Percentiles rank a stretch among this genome's conserved stretches.
Conservation (phyloP, 2,113 vertebrate species). For the Suricata suricatta region DNA sequence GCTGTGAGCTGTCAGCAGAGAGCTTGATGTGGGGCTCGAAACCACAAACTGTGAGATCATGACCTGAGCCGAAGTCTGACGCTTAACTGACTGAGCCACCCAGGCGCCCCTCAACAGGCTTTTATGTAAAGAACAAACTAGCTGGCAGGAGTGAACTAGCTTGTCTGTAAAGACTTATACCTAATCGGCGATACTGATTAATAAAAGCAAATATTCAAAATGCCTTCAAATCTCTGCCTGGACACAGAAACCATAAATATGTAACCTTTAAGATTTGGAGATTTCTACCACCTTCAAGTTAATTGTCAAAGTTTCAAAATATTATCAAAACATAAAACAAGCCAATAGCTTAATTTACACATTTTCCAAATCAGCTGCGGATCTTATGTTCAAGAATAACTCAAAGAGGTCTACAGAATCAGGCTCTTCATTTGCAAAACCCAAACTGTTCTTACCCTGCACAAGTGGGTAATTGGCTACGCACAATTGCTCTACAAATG, state of each 20-base stretch:
- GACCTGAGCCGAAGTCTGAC: too few relatives aligned
- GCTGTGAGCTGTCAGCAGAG: too few relatives aligned
- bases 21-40: too few relatives aligned
- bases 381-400: background rate
- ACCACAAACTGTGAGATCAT: too few relatives aligned
- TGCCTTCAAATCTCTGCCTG: slow-evolving; percentile 5
- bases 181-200: background rate
- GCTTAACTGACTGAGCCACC: too few relatives aligned
- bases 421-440: slow-evolving; percentile 57
- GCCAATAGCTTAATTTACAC: background rate
- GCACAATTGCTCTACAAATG: slow-evolving; percentile 64
- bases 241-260: background rate
- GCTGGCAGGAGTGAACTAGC: background rate
- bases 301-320: slow-evolving; percentile 50
- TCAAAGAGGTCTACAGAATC: slow-evolving; percentile 29
- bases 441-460: slow-evolving; percentile 48
- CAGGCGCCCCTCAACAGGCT: background rate
- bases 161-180: background rate
- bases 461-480: slow-evolving; percentile 63
- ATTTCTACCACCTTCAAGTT: background rate
- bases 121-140: background rate
- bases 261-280: background rate
- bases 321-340: background rate
- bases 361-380: background rate
- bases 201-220: slow-evolving; percentile 44